Conservation (phyloP, 2,113 vertebrate species). For the Fregata magnificens region DNA sequence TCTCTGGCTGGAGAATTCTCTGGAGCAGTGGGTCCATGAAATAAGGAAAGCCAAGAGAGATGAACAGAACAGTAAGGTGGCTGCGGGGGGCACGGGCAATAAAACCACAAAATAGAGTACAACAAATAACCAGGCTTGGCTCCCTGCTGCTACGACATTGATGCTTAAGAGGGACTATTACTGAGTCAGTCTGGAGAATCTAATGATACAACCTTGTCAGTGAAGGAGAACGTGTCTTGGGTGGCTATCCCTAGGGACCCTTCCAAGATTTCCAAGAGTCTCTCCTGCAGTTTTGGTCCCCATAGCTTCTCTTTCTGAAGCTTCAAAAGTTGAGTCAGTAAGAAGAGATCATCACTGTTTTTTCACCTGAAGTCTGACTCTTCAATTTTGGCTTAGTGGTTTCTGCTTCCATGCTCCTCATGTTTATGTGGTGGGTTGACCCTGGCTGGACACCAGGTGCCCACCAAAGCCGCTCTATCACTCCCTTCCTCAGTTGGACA, state of each 20-base stretch:
- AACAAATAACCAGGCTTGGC: neutral
- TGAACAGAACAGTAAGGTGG: neutral
- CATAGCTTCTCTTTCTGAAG: neutral
- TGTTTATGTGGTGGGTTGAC: too few species aligned
- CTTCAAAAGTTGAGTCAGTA: neutral
- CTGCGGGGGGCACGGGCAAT: accelerated
- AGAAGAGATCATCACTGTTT: neutral
- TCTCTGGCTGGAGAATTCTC: neutral
- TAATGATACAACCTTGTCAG: neutral
- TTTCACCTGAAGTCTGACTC: neutral
- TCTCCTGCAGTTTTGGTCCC: neutral
- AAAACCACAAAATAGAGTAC: neutral
- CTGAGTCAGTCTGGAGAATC: neutral
- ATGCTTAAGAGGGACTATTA: neutral
- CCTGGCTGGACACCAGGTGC: too few species aligned
- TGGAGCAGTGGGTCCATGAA: neutral
- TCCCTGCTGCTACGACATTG: neutral
- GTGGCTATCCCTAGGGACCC: neutral
- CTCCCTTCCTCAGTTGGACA: too few species aligned
- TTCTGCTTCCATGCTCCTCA: neutral
- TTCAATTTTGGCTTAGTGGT: neutral
- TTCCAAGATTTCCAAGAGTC: neutral
- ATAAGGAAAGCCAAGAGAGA: neutral
- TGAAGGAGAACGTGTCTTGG: neutral
- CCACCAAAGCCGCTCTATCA: too few species aligned